Evolutionary conservation across 2,797 vertebrate species (phyloP), one percentile per base, ranked within the genome.

Genomic region (Ciconia nigra): DNA sequence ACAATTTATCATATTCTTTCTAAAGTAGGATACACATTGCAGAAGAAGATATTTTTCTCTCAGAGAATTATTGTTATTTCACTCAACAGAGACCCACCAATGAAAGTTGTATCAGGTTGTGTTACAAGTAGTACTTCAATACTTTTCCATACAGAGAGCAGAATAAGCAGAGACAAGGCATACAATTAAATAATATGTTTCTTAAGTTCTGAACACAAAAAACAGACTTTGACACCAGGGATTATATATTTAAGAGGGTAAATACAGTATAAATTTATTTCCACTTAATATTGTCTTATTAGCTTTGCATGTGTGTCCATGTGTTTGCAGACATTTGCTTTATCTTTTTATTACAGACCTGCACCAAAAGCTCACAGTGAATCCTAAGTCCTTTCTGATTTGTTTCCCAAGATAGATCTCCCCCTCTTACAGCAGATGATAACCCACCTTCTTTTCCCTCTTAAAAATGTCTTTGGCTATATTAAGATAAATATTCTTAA

Each of bases 1-100:
- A 13, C 7, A 93, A 59, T 96, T 90, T 72, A 79, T 95, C 77
- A 57, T 81, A 65, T 81, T 52, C 8, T 54, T 70, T 87, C 65
- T 26, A 82, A 49, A 77, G 44, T 3, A 90, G 35, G 69, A 22
- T 37, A 62, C 28, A 58, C 7, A 29, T 6, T 82, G 37, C 35
- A 76, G 62, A 74, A 87, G 37, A 79, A 78, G 33, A 74, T 39
- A 54, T 49, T 82, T 94, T 80, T 72, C 16, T 80, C 18, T 77
- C 31, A 80, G 83, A 91, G 42, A 84, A 28, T 35, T 70, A 47
- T 54, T 51, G 24, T 26, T 81, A 29, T 87, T 89, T 82, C 59
- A 82, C 44, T 44, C 16, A 52, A 55, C n/a, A 67, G 52, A 70
- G 22, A 76, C 18, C 3, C 20, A 62, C 8, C 5, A 22, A 44